Evolutionary conservation across 2,113 vertebrate species (phyloP), one percentile per base, ranked within the genome.

Genomic region (Taxidea taxus): DNA sequence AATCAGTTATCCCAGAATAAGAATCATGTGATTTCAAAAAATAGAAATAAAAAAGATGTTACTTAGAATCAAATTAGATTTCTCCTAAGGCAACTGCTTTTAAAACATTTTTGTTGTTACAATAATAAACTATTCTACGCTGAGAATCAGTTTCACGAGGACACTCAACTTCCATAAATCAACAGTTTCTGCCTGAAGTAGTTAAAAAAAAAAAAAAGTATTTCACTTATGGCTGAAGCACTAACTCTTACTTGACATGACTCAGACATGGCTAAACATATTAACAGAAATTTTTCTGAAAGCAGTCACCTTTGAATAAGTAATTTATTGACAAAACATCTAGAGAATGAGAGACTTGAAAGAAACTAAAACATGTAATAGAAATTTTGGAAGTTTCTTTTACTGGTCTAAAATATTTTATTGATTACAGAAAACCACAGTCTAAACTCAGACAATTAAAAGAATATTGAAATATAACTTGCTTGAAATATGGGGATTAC

Each of bases 131-230:
- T 80, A 93, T 68, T 93, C 62, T 87, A 87, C 29, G 72, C 31
- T 75, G 37, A 77, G 62, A 25, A 81, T 93, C 44, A 64, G 54
- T 92, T 96, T 92, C n/a, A 39, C 44, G 83, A 97, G 34, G 49
- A 95, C 34, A 62, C 90, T 94, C 23, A 78, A n/a, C 51, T 83
- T 95, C 74, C 68, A 89, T 70, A 95, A 83, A 78, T 97, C 92
- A 96, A 81, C 54, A 4, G 2, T 91, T 88, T 96, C 70, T 94
- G 66, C 68, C 75, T 42, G 75, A 94, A 94, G 95, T 93, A 54
- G 25, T 91, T 97, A 56, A 87, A 90, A 97, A 92, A 96, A 56
- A 87, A 90, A 97, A 92, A 96, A 97, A 96, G 96, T 90, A 93
- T 87, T 96, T 96, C 44, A 95, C 74, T 94, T 92, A 91, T 95